phyloP scores from a whole-genome alignment of 2,888 invertebrate species.

The Brachypterus glaber region DNA sequence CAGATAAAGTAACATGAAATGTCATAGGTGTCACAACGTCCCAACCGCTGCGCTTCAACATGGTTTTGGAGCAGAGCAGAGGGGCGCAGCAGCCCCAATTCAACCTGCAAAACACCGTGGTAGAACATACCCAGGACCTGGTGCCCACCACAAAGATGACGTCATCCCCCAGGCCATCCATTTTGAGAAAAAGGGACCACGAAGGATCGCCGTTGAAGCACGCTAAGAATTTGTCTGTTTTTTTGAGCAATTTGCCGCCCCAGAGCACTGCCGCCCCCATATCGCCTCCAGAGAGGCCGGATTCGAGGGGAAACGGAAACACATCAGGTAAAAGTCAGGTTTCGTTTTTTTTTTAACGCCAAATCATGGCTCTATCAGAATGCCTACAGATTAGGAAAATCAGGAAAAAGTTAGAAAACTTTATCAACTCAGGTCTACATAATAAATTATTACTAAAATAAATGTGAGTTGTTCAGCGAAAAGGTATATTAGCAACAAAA shows the following conservation, averaged over 20 bases:
- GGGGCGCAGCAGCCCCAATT: constrained; percentile 21
- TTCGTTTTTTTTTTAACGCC: too few species aligned
- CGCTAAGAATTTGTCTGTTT: constrained; percentile 50
- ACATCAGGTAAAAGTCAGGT: constrained; percentile 36
- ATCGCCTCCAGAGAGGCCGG: constrained; percentile 38
- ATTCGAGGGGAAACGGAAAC: constrained; percentile 39
- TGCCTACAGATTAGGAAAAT: too few species aligned
- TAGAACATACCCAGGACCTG: constrained; percentile 15
- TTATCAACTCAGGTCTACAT: too few species aligned
- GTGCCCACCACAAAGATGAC: constrained; percentile 30
- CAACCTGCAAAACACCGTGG: constrained; percentile 9
- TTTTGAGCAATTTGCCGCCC: constrained; percentile 32
- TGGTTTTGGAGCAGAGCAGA: constrained; percentile 37
- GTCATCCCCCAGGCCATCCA: constrained; percentile 65
- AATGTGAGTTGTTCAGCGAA: too few species aligned
- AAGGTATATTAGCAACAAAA: too few species aligned
- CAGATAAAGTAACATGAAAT: too few species aligned
- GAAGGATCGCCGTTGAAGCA: constrained; percentile 59
- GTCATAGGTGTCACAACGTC: constrained; percentile 28
- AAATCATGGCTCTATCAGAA: too few species aligned
- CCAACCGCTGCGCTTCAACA: constrained; percentile 38
- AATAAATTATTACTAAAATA: too few species aligned
- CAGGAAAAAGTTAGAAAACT: too few species aligned
- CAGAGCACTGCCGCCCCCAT: constrained; percentile 28
- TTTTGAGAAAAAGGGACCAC: constrained; percentile 78